Base-by-base conservation (phyloP, 2,888 invertebrate species). In the Philonicus albiceps region DNA sequence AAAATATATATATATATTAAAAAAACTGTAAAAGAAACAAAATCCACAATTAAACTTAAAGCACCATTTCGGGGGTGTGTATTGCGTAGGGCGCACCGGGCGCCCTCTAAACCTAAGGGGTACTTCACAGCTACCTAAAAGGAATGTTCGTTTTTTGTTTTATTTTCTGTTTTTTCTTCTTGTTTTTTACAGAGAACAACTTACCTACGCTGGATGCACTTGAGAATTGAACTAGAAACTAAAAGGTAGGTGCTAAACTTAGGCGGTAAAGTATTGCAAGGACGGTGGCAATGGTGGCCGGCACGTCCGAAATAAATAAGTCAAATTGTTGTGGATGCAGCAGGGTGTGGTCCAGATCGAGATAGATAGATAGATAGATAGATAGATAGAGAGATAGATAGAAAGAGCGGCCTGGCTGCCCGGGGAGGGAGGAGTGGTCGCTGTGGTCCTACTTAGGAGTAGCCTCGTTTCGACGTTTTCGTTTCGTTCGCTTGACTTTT, bases 381-480 rank as follows among this genome's bases (percentile, higher is more conserved):
- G n/a, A n/a, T n/a, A n/a, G n/a, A n/a, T n/a, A n/a, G n/a, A n/a
- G n/a, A n/a, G n/a, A n/a, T n/a, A n/a, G n/a, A n/a, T n/a, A n/a
- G n/a, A n/a, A n/a, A n/a, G 40, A 43, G 16, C 64, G 22, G 64
- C 27, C 8, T 11, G 27, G 22, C 64, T 64, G 6, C 64, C 64
- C 64, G 64, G 49, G 49, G n/a, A n/a, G 37, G 37, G 37, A 2
- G 7, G 11, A 11, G 8, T 13, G 64, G 11, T 27, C 64, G 64
- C 27, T 64, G 64, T 27, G 22, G 64, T 53, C 74, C 75, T 86
- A 84, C 31, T 43, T 75, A 16, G 78, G 87, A 83, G 86, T 85
- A 64, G 64, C 64, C 85, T 87, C 88, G 64, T 78, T 87, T 80
- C 85, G 87, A 84, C 88, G 87, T 88, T 87, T 88, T 37, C 86